Conservation (phyloP, 1,140 invertebrate species). For the Choristoneura fumiferana region DNA sequence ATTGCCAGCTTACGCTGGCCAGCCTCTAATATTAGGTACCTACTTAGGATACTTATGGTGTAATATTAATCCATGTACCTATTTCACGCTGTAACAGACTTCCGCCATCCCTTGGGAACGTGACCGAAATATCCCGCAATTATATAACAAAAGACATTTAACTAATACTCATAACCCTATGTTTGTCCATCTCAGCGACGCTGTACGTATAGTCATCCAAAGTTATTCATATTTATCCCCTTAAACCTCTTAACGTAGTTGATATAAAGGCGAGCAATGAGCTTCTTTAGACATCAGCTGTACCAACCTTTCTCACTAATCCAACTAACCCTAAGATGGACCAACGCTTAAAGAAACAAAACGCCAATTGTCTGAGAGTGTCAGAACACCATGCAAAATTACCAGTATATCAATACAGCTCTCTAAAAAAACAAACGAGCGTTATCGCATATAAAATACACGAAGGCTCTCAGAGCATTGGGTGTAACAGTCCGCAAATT, state of each 20-base stretch:
- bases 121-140: slow-evolving; percentile 7
- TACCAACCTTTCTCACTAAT: slow-evolving; percentile 29
- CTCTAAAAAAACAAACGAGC: background rate
- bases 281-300: no score
- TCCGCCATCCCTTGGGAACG: slow-evolving; percentile 6
- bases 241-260: no score
- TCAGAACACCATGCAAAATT: slow-evolving; percentile 36
- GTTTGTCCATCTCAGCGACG: slow-evolving; percentile 5
- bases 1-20: no score
- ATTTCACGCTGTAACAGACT: background rate
- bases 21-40: no score
- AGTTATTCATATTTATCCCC: background rate
- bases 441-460: background rate
- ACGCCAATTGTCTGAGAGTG: slow-evolving; percentile 54
- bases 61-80: no score
- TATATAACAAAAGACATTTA: background rate
- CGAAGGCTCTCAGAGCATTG: background rate
- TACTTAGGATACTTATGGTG: no score
- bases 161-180: background rate
- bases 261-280: no score
- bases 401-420: background rate
- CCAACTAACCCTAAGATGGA: slow-evolving; percentile 37
- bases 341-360: slow-evolving; percentile 57
- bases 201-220: background rate
- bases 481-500: background rate